Evolutionary conservation across 2,113 vertebrate species (phyloP).

Genomic region (Percina caprodes): DNA sequence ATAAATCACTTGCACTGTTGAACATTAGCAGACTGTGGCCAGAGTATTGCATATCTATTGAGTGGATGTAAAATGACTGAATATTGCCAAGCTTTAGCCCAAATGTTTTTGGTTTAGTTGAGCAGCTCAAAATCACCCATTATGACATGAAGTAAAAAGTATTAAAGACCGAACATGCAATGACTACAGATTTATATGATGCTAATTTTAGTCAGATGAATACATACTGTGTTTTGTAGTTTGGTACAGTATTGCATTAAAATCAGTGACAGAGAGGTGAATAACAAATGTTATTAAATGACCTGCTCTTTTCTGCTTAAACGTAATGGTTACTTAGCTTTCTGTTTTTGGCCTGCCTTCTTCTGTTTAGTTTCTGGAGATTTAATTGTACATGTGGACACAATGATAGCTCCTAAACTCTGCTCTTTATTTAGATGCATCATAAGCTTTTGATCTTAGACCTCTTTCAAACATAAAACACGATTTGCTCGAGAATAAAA

Average conservation of each 20-base stretch:
- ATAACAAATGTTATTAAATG: constrained; percentile 35
- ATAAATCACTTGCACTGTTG: constrained; percentile 15
- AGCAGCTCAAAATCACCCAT: constrained; percentile 22
- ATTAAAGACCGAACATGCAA: constrained; percentile 18
- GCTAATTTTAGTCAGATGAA: constrained; percentile 51
- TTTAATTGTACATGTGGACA: constrained; percentile 17
- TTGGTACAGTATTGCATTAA: constrained; percentile 18
- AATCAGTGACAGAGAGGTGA: constrained; percentile 26
- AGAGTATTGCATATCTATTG: constrained; percentile 28
- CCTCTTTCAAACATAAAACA: neutral
- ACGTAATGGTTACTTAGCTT: neutral
- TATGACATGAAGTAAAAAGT: constrained; percentile 27
- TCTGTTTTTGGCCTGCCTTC: neutral
- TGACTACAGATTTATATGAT: constrained; percentile 41
- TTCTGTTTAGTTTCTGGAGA: neutral
- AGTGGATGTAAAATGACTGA: constrained; percentile 15
- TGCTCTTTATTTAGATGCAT: constrained; percentile 9
- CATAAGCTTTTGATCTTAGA: neutral
- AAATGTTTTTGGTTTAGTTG: constrained; percentile 45
- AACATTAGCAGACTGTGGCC: constrained; percentile 37
- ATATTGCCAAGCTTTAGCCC: neutral
- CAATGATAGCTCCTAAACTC: constrained; percentile 11
- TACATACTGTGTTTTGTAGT: constrained; percentile 1
- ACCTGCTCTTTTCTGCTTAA: constrained; percentile 34
- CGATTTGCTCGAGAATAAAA: neutral